Evolutionary conservation across 2,888 invertebrate species (phyloP).

Genomic region (Hypomecis atomaria): DNA sequence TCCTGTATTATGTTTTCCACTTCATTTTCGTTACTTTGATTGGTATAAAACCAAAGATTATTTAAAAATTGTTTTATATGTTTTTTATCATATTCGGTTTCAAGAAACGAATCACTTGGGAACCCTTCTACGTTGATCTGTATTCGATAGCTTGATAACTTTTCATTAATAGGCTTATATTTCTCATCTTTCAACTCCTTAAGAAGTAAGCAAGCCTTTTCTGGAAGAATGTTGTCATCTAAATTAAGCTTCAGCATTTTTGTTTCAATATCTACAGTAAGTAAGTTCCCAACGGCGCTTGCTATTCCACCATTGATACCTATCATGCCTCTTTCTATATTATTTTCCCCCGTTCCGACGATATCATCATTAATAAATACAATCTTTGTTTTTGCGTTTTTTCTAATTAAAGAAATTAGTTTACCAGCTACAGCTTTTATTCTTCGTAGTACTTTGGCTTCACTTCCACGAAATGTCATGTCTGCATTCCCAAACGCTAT

Average conservation of each 20-base stretch:
- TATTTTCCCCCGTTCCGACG: slow-evolving; percentile 44
- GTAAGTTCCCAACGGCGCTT: slow-evolving; percentile 52
- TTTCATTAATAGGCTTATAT: slow-evolving; percentile 9
- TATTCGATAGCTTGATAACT: slow-evolving; percentile 38
- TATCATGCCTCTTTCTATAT: slow-evolving; percentile 44
- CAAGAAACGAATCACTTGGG: slow-evolving; percentile 45
- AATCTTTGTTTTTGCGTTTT: slow-evolving; percentile 23
- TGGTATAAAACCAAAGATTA: slow-evolving; percentile 7
- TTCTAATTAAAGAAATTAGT: slow-evolving; percentile 30
- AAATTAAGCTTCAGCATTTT: slow-evolving; percentile 46
- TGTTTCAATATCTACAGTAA: slow-evolving; percentile 42
- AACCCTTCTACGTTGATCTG: not conserved
- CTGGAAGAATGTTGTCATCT: slow-evolving; percentile 27
- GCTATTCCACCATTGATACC: slow-evolving; percentile 49
- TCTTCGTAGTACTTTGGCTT: slow-evolving; percentile 29
- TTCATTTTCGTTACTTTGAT: slow-evolving; percentile 6
- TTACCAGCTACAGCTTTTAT: slow-evolving; percentile 32
- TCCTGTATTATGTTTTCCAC: slow-evolving; percentile 2
- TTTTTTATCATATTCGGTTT: slow-evolving; percentile 33
- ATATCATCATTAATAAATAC: slow-evolving; percentile 44
- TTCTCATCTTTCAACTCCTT: slow-evolving; percentile 33
- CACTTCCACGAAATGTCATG: slow-evolving; percentile 36
- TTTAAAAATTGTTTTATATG: not conserved
- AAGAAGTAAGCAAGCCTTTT: slow-evolving; percentile 47
- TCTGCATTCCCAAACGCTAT: slow-evolving; percentile 52